phyloP scores from a whole-genome alignment of 1,140 invertebrate species.

The Ephestia elutella region DNA sequence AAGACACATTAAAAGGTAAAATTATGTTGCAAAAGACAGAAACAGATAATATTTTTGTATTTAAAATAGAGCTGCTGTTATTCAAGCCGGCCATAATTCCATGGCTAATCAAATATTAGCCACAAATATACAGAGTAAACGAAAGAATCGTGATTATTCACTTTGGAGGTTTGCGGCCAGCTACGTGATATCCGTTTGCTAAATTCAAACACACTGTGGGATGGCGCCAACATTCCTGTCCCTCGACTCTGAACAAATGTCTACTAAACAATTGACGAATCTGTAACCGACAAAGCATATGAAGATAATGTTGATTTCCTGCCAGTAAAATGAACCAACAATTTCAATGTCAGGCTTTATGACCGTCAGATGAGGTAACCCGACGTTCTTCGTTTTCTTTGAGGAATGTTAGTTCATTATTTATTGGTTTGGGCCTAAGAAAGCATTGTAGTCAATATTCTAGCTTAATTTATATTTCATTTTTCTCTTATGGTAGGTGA shows the following conservation, averaged over 20 bases:
- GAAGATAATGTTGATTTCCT: constrained; percentile 51
- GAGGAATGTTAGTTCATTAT: constrained; percentile 26
- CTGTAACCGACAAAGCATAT: constrained; percentile 42
- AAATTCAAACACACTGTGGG: constrained; percentile 35
- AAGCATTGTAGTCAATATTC: too few species aligned
- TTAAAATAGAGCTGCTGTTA: background rate
- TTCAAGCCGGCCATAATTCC: background rate
- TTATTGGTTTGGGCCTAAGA: background rate
- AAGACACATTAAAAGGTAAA: background rate
- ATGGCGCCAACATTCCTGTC: constrained; percentile 28
- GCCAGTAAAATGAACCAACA: constrained; percentile 61
- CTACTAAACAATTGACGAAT: constrained; percentile 21
- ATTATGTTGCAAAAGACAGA: background rate
- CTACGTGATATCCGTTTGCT: constrained; percentile 44
- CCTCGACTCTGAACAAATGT: too few species aligned
- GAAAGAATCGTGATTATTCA: constrained; percentile 41
- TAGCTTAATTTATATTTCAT: too few species aligned
- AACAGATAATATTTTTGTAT: background rate
- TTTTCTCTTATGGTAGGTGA: too few species aligned
- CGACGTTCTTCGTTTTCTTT: constrained; percentile 18
- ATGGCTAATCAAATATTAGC: constrained; percentile 17
- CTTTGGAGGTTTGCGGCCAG: constrained; percentile 39
- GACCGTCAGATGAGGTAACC: constrained; percentile 41
- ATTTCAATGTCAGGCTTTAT: constrained; percentile 65
- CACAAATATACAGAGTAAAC: constrained; percentile 33